Percentiles rank a stretch among this genome's conserved stretches.
These are phyloP conservation scores for Pardalotus punctatus DNA, from an alignment of 2,113 vertebrate species.

Conservation along the genomic window DNA sequence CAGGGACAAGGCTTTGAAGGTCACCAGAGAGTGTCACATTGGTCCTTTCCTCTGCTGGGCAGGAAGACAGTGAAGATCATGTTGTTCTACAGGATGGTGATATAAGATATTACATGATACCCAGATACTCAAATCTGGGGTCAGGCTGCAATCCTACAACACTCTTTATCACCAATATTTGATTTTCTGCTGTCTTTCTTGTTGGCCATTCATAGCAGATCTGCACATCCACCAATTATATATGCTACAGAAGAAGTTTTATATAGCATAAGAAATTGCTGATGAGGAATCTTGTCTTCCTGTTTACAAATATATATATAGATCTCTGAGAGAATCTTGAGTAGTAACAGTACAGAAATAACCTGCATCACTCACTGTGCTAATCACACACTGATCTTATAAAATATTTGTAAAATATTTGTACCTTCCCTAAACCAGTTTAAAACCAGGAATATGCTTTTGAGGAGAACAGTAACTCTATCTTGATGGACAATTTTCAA, in stretches of 20 bases:
- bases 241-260: not conserved
- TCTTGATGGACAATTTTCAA: not conserved
- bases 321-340: not conserved
- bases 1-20: not conserved
- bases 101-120: not conserved
- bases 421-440: not conserved
- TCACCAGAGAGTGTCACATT: not conserved
- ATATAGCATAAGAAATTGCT: not conserved
- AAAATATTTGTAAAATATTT: not conserved
- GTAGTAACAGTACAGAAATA: not conserved
- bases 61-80: not conserved
- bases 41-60: not conserved
- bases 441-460: not conserved
- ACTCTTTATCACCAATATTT: not conserved
- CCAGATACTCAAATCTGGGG: not conserved
- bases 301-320: not conserved
- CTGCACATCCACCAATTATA: not conserved
- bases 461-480: not conserved
- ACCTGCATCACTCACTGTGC: not conserved
- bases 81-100: not conserved
- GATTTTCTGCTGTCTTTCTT: not conserved
- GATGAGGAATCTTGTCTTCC: not conserved
- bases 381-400: not conserved
- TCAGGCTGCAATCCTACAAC: not conserved
- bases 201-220: not conserved